phyloP scores from a whole-genome alignment of 2,888 invertebrate species.

The Hirtodrosophila alboralis region DNA sequence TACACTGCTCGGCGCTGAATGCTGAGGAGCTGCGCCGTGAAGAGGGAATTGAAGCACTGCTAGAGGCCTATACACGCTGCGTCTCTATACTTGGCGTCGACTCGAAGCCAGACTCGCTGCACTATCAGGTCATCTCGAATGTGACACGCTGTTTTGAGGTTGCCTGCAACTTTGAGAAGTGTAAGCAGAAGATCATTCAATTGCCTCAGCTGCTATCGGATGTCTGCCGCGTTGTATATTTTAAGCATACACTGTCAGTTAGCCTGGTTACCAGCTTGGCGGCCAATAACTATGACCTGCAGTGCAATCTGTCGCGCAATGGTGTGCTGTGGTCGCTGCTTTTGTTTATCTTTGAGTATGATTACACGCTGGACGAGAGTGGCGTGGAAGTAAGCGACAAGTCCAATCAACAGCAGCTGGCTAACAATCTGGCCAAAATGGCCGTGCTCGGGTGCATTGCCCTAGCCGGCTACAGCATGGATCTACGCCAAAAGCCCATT shows the following conservation, averaged over 20 bases:
- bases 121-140: constrained; percentile 96
- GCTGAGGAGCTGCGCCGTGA: constrained; percentile 98
- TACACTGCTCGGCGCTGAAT: constrained; percentile 97
- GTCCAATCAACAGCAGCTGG: constrained; percentile 94
- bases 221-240: constrained; percentile 93
- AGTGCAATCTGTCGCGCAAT: constrained; percentile 91
- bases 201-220: constrained; percentile 95
- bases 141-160: constrained; percentile 97
- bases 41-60: constrained; percentile 93
- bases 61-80: constrained; percentile 97
- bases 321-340: constrained; percentile 97
- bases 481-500: constrained; percentile 64
- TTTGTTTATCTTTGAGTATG: constrained; percentile 95
- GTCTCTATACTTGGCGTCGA: constrained; percentile 94
- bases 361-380: constrained; percentile 98
- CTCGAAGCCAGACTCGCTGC: constrained; percentile 90
- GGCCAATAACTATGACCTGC: constrained; percentile 91
- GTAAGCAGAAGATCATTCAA: constrained; percentile 93
- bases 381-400: constrained; percentile 94
- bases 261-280: constrained; percentile 95
- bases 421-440: constrained; percentile 96
- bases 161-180: constrained; percentile 95
- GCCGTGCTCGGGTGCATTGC: constrained; percentile 93
- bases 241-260: constrained; percentile 95
- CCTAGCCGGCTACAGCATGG: constrained; percentile 88